A percentile compares a stretch with the other conserved stretches of the same genome.
Conservation (phyloP, 2,797 vertebrate genomes). For the Schizopygopsis pylzovi region DNA sequence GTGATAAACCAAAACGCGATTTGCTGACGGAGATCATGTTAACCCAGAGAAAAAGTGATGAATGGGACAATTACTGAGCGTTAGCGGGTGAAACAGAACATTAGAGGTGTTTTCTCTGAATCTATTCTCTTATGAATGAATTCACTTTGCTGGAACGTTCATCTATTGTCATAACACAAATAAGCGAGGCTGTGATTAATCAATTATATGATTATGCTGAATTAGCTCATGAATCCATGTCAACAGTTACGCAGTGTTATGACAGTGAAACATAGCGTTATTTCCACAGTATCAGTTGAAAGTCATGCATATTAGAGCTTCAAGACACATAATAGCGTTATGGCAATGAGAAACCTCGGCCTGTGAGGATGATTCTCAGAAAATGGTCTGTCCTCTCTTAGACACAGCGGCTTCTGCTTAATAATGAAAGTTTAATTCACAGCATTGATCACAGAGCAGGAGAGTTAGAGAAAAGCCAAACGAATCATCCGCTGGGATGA, state of each 20-base stretch:
- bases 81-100: not conserved
- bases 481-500: not conserved
- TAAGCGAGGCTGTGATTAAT: constrained; percentile 12
- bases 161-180: constrained; percentile 22
- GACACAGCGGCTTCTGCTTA: constrained; percentile 15
- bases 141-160: not conserved
- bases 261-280: constrained; percentile 19
- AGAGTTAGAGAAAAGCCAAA: constrained; percentile 26
- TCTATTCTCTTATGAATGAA: not conserved
- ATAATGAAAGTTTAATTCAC: constrained; percentile 58
- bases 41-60: not conserved
- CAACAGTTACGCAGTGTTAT: not conserved
- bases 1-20: not conserved
- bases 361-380: constrained; percentile 17
- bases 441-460: constrained; percentile 53
- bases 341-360: not conserved
- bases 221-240: constrained; percentile 33
- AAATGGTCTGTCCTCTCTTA: constrained; percentile 4
- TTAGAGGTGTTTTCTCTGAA: not conserved
- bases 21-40: not conserved
- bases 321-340: not conserved
- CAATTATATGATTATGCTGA: constrained; percentile 18
- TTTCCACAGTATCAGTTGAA: not conserved
- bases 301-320: not conserved
- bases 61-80: constrained; percentile 19